These are phyloP conservation scores for Nomada hirtipes DNA, from an alignment of 2,888 invertebrate genomes.

Conservation along the genomic window DNA sequence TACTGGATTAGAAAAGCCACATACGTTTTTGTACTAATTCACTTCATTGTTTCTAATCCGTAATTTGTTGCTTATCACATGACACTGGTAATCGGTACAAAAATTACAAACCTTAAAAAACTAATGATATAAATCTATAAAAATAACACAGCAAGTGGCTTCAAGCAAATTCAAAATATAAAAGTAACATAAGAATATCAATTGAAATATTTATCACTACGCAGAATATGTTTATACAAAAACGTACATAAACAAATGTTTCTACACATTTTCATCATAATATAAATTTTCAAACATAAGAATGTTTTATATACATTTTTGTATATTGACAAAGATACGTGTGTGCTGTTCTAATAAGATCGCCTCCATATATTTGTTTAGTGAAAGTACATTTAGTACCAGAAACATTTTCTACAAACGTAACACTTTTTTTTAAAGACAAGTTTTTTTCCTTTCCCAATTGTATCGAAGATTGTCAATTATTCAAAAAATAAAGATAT, in stretches of 20 bases:
- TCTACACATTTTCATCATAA: not conserved
- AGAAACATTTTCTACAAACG: constrained; percentile 11
- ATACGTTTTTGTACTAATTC: constrained; percentile 61
- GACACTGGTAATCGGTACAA: constrained; percentile 54
- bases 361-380: constrained; percentile 16
- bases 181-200: constrained; percentile 48
- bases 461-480: constrained; percentile 11
- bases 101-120: constrained; percentile 58
- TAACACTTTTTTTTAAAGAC: constrained; percentile 8
- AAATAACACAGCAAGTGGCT: constrained; percentile 48
- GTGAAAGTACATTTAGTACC: constrained; percentile 17
- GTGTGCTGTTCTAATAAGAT: constrained; percentile 22
- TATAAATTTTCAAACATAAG: too few relatives aligned
- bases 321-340: constrained; percentile 22
- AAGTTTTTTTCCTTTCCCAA: constrained; percentile 11
- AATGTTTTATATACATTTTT: constrained; percentile 33
- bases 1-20: constrained; percentile 61
- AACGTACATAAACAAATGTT: constrained; percentile 32
- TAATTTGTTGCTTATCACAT: constrained; percentile 53
- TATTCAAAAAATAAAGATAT: constrained; percentile 20
- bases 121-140: constrained; percentile 57
- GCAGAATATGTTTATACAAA: constrained; percentile 19
- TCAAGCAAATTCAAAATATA: constrained; percentile 48
- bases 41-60: constrained; percentile 48
- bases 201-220: constrained; percentile 34